These are phyloP conservation scores for Drosophila simulans DNA, from an alignment of 1,140 invertebrate species.

Conservation along the genomic window DNA sequence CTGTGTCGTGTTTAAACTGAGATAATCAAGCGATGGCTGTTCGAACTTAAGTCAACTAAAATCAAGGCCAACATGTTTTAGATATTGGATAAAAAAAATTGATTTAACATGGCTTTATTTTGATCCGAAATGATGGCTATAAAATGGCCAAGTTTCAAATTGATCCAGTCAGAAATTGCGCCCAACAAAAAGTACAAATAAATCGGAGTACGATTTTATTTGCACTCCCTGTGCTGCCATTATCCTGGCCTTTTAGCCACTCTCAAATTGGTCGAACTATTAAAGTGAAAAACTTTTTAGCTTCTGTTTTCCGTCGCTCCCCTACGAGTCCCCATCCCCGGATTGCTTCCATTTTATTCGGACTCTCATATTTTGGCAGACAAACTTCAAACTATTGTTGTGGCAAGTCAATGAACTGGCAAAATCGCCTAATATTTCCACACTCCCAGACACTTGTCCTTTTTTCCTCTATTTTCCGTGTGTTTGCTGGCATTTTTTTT, in stretches of 20 bases:
- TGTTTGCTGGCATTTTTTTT: neutral
- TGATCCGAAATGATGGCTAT: no score
- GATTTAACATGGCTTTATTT: neutral
- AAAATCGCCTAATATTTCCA: constrained; percentile 79
- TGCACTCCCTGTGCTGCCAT: constrained; percentile 17
- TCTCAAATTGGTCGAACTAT: constrained; percentile 40
- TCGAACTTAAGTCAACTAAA: neutral
- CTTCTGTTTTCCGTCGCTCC: neutral
- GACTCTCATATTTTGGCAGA: constrained; percentile 75
- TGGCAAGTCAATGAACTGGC: constrained; percentile 80
- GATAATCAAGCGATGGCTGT: neutral
- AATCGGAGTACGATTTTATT: constrained; percentile 30
- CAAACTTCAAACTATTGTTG: constrained; percentile 82
- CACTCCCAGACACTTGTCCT: constrained; percentile 54
- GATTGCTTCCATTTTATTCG: constrained; percentile 10
- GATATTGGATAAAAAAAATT: neutral
- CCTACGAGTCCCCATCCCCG: neutral
- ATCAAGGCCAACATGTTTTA: neutral
- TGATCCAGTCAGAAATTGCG: constrained; percentile 4
- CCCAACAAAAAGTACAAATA: constrained; percentile 13
- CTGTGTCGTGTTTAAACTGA: neutral
- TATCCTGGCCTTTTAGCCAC: constrained; percentile 23
- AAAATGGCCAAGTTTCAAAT: neutral
- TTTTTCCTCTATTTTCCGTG: neutral
- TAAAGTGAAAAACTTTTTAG: constrained; percentile 37